Evolutionary conservation across 2,113 vertebrate species (phyloP).

Genomic region (Cinclus mexicanus): DNA sequence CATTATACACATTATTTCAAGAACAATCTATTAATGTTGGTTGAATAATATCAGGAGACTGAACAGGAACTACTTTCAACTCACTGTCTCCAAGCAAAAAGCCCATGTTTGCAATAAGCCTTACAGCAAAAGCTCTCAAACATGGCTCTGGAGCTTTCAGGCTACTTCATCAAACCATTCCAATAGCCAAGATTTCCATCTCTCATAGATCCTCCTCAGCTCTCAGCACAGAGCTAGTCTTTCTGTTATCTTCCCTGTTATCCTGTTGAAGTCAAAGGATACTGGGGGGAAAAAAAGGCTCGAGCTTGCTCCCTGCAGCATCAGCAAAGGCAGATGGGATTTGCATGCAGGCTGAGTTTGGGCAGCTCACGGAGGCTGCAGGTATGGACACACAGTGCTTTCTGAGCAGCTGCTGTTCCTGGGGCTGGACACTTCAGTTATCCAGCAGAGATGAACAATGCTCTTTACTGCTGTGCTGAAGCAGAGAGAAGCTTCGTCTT

Average conservation of each 20-base stretch:
- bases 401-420: not conserved
- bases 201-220: not conserved
- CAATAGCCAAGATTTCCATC: not conserved
- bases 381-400: not conserved
- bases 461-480: not conserved
- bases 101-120: not conserved
- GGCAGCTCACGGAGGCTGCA: not conserved
- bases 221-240: not conserved
- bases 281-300: accelerated
- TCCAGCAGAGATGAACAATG: not conserved
- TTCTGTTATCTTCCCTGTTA: not conserved
- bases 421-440: not conserved
- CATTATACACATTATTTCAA: not conserved
- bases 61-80: not conserved
- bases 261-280: not conserved
- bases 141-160: not conserved
- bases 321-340: not conserved
- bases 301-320: not conserved
- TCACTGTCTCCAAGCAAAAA: not conserved
- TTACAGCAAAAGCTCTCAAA: not conserved
- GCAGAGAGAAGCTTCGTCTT: not conserved
- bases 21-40: not conserved
- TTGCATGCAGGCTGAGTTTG: not conserved
- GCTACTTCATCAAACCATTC: not conserved
- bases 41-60: not conserved